Evolutionary conservation across 2,888 invertebrate species (phyloP), one percentile per base, ranked within the genome.

Genomic region (Alentia gelatinosa): DNA sequence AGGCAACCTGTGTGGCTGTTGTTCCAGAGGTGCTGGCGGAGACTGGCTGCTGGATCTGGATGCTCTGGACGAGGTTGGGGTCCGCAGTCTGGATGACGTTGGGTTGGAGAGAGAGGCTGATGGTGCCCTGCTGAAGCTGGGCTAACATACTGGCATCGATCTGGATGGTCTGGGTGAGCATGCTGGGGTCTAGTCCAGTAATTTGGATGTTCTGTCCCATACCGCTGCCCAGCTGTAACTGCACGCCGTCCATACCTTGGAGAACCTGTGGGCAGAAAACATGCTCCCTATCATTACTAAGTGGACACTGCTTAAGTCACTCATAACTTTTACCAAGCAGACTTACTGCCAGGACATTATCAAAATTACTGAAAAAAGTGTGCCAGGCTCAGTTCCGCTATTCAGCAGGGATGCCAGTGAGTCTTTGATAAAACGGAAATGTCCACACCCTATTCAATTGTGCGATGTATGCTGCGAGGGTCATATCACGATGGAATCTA

Each of bases 131-230:
- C 92, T 96, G 96, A 90, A 96, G 93, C 93, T 96, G 96, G 92
- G 96, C 96, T 40, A 96, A 93, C 12, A 97, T 93, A 63, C 95
- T 95, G 12, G 97, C 96, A 91, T 97, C 96, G 9, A 97, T 96
- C 92, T 96, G 96, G 37, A 93, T 91, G 15, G 92, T 50, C 93
- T 97, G 97, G 23, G 94, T 93, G 39, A 96, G 92, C 89, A 95
- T 89, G 75, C 92, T 94, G 33, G 96, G 94, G 92, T 96, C 96
- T 0, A 96, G 93, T 0, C 96, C 96, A 0, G 96, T 93, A 35
- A 96, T 95, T 91, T 96, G 96, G 74, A 96, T 94, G 23, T 95
- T 95, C 92, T 95, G 96, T 19, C 93, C 93, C 3, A 93, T 92
- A 19, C 91, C 33, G 40, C 56, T 86, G 15, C 91, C 86, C 39